Evolutionary conservation across 2,888 invertebrate genomes (phyloP).

Genomic region (Drosophila melanocephala): DNA sequence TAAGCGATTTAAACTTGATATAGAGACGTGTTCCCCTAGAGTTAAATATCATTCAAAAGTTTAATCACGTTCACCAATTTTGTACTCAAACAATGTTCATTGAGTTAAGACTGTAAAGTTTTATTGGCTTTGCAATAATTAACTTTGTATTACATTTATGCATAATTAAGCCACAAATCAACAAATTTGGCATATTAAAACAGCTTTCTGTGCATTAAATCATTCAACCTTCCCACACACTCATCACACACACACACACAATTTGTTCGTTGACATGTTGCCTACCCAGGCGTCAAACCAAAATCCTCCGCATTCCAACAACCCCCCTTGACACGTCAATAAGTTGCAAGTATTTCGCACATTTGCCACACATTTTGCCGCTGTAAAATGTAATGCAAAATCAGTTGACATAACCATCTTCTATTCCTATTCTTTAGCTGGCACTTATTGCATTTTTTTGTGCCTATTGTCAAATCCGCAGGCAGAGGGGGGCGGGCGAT

Average conservation of each 20-base stretch:
- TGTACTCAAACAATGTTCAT: neutral
- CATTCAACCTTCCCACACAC: neutral
- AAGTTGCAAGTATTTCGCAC: slow-evolving; percentile 45
- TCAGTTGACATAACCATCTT: slow-evolving; percentile 53
- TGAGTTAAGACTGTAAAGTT: neutral
- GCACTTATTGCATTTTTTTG: slow-evolving; percentile 75
- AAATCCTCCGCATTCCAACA: neutral
- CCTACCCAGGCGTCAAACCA: slow-evolving; percentile 35
- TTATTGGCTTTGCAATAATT: neutral
- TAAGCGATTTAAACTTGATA: neutral
- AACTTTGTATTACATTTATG: neutral
- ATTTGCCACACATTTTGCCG: slow-evolving; percentile 62
- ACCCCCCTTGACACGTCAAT: neutral
- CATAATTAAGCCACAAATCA: slow-evolving; percentile 4
- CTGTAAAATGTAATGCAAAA: slow-evolving; percentile 66
- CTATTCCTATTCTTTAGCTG: slow-evolving; percentile 43
- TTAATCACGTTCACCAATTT: neutral
- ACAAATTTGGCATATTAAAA: neutral
- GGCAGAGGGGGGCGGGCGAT: neutral
- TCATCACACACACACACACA: neutral
- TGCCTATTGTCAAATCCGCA: slow-evolving; percentile 45
- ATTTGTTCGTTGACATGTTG: slow-evolving; percentile 39
- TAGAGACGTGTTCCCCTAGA: neutral
- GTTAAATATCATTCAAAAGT: neutral
- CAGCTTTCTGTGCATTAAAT: neutral